phyloP scores from a whole-genome alignment of 2,888 invertebrate species.

The Parelbella ahira region DNA sequence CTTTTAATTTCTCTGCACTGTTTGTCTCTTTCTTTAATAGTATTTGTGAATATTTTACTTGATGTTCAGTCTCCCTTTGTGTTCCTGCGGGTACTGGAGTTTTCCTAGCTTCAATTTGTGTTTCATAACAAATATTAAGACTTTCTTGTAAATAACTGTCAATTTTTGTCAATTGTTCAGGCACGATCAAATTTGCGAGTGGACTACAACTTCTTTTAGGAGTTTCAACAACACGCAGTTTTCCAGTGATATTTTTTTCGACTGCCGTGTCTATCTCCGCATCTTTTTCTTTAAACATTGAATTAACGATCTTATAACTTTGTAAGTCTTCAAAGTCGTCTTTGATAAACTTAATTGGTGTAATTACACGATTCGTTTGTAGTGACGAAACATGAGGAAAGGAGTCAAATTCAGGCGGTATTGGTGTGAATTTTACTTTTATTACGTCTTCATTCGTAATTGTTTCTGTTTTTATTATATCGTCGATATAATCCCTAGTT shows the following conservation, averaged over 20 bases:
- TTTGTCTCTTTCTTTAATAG: background rate
- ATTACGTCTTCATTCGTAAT: constrained; percentile 70
- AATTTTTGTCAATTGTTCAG: constrained; percentile 68
- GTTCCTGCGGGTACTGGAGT: constrained; percentile 32
- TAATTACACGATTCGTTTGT: constrained; percentile 31
- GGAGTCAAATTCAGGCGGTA: constrained; percentile 58
- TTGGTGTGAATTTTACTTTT: constrained; percentile 69
- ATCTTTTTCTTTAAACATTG: constrained; percentile 55
- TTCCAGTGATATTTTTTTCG: constrained; percentile 13
- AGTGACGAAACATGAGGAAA: constrained; percentile 30
- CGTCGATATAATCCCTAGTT: constrained; percentile 60
- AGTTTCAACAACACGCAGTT: constrained; percentile 35
- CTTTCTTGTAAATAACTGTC: constrained; percentile 69
- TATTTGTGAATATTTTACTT: background rate
- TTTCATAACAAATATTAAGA: constrained; percentile 49
- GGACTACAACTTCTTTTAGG: constrained; percentile 51
- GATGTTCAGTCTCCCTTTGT: constrained; percentile 28
- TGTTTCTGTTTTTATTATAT: constrained; percentile 67
- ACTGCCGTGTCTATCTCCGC: constrained; percentile 37
- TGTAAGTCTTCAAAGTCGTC: constrained; percentile 66
- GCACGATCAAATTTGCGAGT: constrained; percentile 54
- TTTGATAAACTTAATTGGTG: constrained; percentile 53
- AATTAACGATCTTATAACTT: constrained; percentile 73
- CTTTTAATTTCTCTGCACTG: background rate
- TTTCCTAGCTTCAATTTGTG: constrained; percentile 39